Conservation (phyloP, 2,888 invertebrate species). For the Hypena proboscidalis region DNA sequence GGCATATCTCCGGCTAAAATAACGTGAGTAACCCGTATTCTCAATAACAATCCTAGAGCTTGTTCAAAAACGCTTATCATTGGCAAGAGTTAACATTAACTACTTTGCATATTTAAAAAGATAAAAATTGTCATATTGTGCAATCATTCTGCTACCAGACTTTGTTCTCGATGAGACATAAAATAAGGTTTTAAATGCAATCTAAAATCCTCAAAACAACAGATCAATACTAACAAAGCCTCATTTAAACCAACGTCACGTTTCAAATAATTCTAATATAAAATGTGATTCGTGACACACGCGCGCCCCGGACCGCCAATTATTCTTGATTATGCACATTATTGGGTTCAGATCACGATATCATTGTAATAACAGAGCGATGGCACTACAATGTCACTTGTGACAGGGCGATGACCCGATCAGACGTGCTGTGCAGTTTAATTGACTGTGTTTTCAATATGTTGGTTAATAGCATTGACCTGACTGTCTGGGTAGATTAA, state of each 20-base stretch:
- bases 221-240: background rate
- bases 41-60: too few species aligned
- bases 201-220: background rate
- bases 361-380: constrained; percentile 29
- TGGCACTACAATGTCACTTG: constrained; percentile 12
- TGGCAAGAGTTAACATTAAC: too few species aligned
- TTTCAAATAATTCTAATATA: constrained; percentile 16
- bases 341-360: constrained; percentile 40
- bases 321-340: constrained; percentile 35
- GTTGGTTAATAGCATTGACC: constrained; percentile 1
- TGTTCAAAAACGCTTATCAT: too few species aligned
- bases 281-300: constrained; percentile 44
- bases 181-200: too few species aligned
- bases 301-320: constrained; percentile 23
- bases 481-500: background rate
- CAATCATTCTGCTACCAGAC: too few species aligned
- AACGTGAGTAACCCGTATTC: too few species aligned
- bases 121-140: too few species aligned
- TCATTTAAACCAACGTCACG: background rate
- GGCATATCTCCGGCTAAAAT: too few species aligned
- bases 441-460: constrained; percentile 15
- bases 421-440: constrained; percentile 19
- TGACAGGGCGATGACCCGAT: constrained; percentile 25
- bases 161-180: too few species aligned
- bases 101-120: too few species aligned